Evolutionary conservation across 2,888 invertebrate genomes (phyloP), one percentile per base, ranked within the genome.

Genomic region (Lapara coniferarum): DNA sequence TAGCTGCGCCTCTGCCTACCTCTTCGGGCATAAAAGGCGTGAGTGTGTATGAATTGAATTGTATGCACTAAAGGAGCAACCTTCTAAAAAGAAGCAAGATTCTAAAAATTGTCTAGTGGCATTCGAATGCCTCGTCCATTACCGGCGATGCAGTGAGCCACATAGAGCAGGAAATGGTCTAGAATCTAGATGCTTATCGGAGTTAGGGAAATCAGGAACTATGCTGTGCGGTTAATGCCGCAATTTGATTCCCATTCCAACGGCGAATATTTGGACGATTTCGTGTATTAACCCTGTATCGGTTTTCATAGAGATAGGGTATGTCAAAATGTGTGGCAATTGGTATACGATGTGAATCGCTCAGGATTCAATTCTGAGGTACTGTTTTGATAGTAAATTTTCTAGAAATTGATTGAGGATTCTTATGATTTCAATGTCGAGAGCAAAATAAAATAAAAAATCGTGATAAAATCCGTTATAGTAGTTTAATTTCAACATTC

Each of bases 171-270:
- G 78, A 82, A 86, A 84, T 82, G 78, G 84, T 81, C 78, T 83
- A 81, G 81, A 83, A 82, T 84, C 80, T 81, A 81, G 86, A 89
- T 86, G 80, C 81, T 85, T 86, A 88, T 89, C 85, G 78, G 75
- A 80, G 75, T 79, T 82, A 81, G 79, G 81, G 73, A 81, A 82
- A 81, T 82, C 77, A 76, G 77, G 73, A 75, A 74, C 77, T 76
- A 68, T 76, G 75, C 78, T 67, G 75, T 68, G 56, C 74, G 74
- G 71, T 71, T 75, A 75, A 77, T 81, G 75, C 71, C 72, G 69
- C 66, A n/a, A 69, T 69, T 69, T 69, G 44, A 63, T 52, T 70
- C 69, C 74, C 74, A 72, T 72, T 75, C 72, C 76, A 49, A 56
- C 14, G 25, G 19, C 44, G 52, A 58, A 69, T 55, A 68, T 71